Conservation (phyloP, 92 coral and sea anemone genomes). For the Bergia puertoricense region DNA sequence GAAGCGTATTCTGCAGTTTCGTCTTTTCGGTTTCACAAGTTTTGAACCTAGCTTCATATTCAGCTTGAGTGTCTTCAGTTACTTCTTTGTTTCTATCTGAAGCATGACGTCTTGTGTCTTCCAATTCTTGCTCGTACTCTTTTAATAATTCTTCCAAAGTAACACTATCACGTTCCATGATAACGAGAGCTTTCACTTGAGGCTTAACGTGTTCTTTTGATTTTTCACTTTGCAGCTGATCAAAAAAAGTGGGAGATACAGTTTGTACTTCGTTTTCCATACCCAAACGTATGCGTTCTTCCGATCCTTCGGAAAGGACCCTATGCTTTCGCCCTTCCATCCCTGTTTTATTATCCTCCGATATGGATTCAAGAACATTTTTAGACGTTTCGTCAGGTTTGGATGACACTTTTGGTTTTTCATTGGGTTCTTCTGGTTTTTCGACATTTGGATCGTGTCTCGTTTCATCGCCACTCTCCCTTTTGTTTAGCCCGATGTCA, state of each 20-base stretch:
- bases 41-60: constrained; percentile 30
- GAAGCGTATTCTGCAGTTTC: not conserved
- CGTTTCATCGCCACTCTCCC: not conserved
- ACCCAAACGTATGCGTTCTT: not conserved
- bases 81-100: not conserved
- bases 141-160: not conserved
- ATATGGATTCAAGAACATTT: no score
- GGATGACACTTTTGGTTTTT: not conserved
- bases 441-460: not conserved
- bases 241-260: not conserved
- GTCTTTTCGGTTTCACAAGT: not conserved
- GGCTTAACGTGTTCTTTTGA: not conserved
- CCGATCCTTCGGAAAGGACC: not conserved
- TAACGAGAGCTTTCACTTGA: not conserved
- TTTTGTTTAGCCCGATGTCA: not conserved
- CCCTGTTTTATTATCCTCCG: not conserved
- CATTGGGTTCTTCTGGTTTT: not conserved
- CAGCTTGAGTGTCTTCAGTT: not conserved
- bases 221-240: not conserved
- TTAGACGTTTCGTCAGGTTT: not conserved
- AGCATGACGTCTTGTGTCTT: not conserved
- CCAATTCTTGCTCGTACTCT: constrained; percentile 1
- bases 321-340: not conserved
- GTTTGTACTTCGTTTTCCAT: not conserved
- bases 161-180: not conserved